Evolutionary conservation across 1,140 invertebrate species (phyloP), one percentile per base, ranked within the genome.

Genomic region (Plodia interpunctella): DNA sequence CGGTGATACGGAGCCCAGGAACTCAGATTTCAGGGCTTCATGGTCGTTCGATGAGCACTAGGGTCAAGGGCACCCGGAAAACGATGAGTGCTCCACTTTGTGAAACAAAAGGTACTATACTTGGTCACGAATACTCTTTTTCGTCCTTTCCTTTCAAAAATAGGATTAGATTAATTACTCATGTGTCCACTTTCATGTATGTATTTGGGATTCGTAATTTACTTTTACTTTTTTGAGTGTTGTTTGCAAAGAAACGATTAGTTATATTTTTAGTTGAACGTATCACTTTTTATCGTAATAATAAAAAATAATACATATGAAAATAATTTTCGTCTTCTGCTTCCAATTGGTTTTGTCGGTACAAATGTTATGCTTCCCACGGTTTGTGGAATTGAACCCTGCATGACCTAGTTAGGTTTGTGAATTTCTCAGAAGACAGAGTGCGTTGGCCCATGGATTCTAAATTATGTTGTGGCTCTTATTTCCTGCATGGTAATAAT

Each of bases 51-150:
- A 51, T 51, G 49, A 51, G 20, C 11, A 51, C 49, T 21, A 10
- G 19, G 49, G 49, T 51, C 49, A 51, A 51, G 49, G 49, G 18
- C 49, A 20, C 18, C 49, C 18, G 49, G 49, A 20, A 51, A 51
- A 20, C 49, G 19, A 20, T 51, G n/a, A n/a, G n/a, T n/a, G 49
- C 13, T 51, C 49, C 18, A 51, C 49, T 51, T 51, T 51, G 20
- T 9, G 20, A 51, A 51, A 51, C 20, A 11, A 51, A 32, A 28
- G 28, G 28, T 32, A 11, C 3, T 1, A 9, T 21, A 51, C 49
- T 19, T 44, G 15, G 38, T 15, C 15, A 15, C 38, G 38, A 44
- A 44, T 5, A 15, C 38, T 44, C 2, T 3, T 44, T 44, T 44
- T 44, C 38, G 15, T 44, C 38, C 38, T 17, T 15, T 5, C 38